Percentiles rank a stretch among this genome's conserved stretches.
Evolutionary conservation across 2,888 invertebrate species (phyloP).

Genomic region (Lycocerus yunnanus): DNA sequence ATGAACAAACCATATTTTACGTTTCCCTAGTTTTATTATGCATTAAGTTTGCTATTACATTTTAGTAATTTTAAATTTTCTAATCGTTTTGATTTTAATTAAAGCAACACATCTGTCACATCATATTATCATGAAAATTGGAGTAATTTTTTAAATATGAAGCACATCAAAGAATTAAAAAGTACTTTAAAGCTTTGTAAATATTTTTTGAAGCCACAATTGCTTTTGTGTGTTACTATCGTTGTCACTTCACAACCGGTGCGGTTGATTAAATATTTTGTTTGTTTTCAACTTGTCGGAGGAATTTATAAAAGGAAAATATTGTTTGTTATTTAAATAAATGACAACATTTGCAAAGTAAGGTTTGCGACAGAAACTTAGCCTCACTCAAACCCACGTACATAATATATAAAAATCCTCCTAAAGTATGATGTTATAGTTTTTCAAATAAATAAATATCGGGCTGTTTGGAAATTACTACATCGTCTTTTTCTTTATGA

Average conservation of each 20-base stretch:
- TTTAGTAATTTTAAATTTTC: background rate
- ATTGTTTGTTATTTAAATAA: background rate
- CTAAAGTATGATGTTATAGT: background rate
- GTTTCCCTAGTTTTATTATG: conserved; percentile 20
- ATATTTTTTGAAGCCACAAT: background rate
- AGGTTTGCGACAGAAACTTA: background rate
- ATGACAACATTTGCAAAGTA: background rate
- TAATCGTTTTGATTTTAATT: background rate
- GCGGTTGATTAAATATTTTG: background rate
- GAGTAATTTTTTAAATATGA: background rate
- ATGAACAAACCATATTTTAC: conserved; percentile 31
- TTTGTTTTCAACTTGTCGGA: background rate
- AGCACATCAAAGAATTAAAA: background rate
- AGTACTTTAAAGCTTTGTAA: background rate
- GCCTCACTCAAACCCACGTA: background rate
- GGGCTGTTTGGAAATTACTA: background rate
- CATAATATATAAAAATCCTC: background rate
- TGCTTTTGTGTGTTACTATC: background rate
- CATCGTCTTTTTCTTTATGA: background rate
- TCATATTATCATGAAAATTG: background rate
- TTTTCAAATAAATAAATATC: background rate
- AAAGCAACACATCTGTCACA: background rate
- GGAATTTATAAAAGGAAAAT: background rate
- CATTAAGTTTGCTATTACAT: background rate
- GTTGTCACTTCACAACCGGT: background rate